A percentile compares a stretch with the other conserved stretches of the same genome.
These are phyloP conservation scores for Notospermus geniculatus DNA, from an alignment of 1,140 invertebrate genomes.

Conservation along the genomic window DNA sequence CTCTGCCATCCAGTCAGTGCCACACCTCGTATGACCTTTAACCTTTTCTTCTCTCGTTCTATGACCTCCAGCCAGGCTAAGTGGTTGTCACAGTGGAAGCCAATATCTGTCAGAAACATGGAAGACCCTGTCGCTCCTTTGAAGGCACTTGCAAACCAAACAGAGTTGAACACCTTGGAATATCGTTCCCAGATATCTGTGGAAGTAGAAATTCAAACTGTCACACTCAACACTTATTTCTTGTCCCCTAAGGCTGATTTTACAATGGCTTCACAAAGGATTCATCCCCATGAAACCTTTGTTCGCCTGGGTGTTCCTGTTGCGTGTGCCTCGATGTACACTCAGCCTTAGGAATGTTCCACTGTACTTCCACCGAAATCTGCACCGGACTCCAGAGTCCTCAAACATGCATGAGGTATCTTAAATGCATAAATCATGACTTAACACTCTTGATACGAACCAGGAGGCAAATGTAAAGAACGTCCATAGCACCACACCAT, in stretches of 20 bases:
- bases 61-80: conserved; percentile 69
- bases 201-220: conserved; percentile 61
- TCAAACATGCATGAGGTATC: too few relatives aligned
- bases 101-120: conserved; percentile 65
- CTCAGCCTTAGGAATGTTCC: too few relatives aligned
- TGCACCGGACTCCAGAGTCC: too few relatives aligned
- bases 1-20: conserved; percentile 72
- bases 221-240: too few relatives aligned
- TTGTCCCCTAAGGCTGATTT: too few relatives aligned
- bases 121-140: conserved; percentile 71
- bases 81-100: conserved; percentile 71
- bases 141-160: conserved; percentile 92
- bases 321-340: too few relatives aligned
- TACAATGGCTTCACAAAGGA: too few relatives aligned
- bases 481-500: conserved; percentile 60
- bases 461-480: conserved; percentile 31
- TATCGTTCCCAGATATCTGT: conserved; percentile 69
- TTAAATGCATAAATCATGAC: too few relatives aligned
- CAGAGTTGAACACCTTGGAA: conserved; percentile 73
- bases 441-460: conserved; percentile 15
- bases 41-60: conserved; percentile 27
- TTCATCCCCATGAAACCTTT: too few relatives aligned
- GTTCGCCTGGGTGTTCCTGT: too few relatives aligned
- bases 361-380: too few relatives aligned
- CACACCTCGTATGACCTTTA: conserved; percentile 60